phyloP scores from a whole-genome alignment of 2,888 invertebrate species.

The Cataglyphis albicans region DNA sequence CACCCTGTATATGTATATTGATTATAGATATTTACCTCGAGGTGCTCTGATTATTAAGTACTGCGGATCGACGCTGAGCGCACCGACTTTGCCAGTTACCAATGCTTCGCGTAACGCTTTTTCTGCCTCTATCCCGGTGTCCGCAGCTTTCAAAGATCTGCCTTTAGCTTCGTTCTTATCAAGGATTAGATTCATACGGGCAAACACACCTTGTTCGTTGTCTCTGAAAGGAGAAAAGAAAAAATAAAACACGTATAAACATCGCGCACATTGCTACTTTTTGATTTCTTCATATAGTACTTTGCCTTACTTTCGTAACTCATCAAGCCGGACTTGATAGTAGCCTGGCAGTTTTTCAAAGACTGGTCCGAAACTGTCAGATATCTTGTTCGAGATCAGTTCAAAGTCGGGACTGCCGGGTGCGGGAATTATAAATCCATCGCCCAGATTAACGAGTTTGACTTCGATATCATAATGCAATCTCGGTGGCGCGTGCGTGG shows the following conservation, averaged over 20 bases:
- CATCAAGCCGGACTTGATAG: slow-evolving; percentile 89
- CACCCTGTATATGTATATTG: not conserved
- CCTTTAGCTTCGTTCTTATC: slow-evolving; percentile 88
- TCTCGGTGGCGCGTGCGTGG: slow-evolving; percentile 89
- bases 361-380: slow-evolving; percentile 89
- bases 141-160: slow-evolving; percentile 81
- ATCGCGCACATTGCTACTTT: not conserved
- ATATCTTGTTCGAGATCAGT: slow-evolving; percentile 89
- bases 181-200: slow-evolving; percentile 91
- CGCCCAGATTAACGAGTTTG: slow-evolving; percentile 91
- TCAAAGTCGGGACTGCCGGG: slow-evolving; percentile 91
- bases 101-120: slow-evolving; percentile 90
- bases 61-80: slow-evolving; percentile 93
- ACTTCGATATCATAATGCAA: slow-evolving; percentile 91
- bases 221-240: slow-evolving; percentile 64
- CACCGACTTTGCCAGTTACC: slow-evolving; percentile 91
- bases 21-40: slow-evolving; percentile 88
- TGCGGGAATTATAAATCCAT: slow-evolving; percentile 92
- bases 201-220: slow-evolving; percentile 89
- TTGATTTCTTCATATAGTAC: no score
- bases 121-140: slow-evolving; percentile 85
- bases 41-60: slow-evolving; percentile 91
- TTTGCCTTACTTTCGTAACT: slow-evolving; percentile 88
- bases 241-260: not conserved
- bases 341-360: slow-evolving; percentile 90